Base-by-base conservation (phyloP, 2,797 vertebrate genomes). In the Helarctos malayanus region DNA sequence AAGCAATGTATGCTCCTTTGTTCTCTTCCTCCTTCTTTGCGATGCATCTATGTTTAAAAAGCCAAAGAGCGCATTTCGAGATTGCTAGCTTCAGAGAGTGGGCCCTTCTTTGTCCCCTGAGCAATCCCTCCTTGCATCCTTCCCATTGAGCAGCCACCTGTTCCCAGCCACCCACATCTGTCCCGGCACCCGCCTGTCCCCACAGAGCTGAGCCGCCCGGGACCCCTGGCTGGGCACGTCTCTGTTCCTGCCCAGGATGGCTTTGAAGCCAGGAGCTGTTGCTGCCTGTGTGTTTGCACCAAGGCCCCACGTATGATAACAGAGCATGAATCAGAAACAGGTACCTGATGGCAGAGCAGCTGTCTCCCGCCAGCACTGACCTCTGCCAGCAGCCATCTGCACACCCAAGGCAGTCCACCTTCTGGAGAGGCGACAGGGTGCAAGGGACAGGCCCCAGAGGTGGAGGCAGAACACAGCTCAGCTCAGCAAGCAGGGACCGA, bases 211-310 rank as follows among this genome's bases (percentile, higher is more conserved):
- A 93, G 84, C 94, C 79, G 38, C 54, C 32, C 10, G 0, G 52
- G 54, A 59, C 35, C 56, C 15, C 45, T 18, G 73, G 85, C 93
- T 95, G 96, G 94, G 89, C n/a, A 5, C 2, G 75, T n/a, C 84
- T 93, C 52, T 89, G 85, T 54, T 93, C 54, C 78, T 75, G 76
- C 49, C 91, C 29, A 27, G 95, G 87, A 79, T 13, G 15, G 69
- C 68, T 95, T 84, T 93, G 89, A 96, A 94, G 86, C 59, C 81
- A 63, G 49, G 59, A 96, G 49, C 61, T 89, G 57, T 89, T 18
- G 0, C 76, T 15, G 35, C 45, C 56, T 96, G 69, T 90, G 93
- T 63, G 23, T 88, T 32, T 83, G 89, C 61, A 85, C 32, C 45
- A 16, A 90, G 18, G n/a, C 87, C 27, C 56, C 32, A 49, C 0